These are phyloP conservation scores for Meleagris gallopavo DNA, from an alignment of 2,113 vertebrate species.

Conservation along the genomic window DNA sequence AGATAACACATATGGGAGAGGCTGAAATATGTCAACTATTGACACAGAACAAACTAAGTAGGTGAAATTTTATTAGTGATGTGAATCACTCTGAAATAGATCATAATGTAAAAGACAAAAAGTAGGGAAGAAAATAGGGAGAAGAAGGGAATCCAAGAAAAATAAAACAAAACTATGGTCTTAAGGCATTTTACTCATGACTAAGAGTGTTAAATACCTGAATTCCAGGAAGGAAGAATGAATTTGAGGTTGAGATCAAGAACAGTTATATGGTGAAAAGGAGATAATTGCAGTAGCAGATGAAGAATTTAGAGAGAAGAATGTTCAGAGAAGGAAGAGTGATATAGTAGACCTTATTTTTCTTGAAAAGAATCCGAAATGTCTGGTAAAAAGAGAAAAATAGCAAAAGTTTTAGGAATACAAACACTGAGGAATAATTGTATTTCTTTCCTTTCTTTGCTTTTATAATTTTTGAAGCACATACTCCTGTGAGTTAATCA, in stretches of 20 bases:
- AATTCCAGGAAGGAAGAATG: background rate
- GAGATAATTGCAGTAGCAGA: background rate
- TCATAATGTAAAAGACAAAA: background rate
- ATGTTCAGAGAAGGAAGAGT: background rate
- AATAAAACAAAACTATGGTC: background rate
- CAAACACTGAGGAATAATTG: background rate
- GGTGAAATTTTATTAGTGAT: background rate
- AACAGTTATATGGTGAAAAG: background rate
- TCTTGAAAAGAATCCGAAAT: background rate
- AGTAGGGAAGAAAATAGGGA: background rate
- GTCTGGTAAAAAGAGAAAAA: background rate
- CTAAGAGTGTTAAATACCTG: background rate
- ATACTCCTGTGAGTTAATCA: background rate
- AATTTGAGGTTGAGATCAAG: background rate
- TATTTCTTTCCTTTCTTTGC: background rate
- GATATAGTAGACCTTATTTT: background rate
- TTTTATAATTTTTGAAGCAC: background rate
- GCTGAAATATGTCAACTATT: slow-evolving; percentile 4
- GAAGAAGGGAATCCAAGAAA: background rate
- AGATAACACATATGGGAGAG: background rate
- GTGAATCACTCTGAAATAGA: background rate
- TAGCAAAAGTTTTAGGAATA: background rate
- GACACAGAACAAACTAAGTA: background rate
- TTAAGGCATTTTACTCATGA: background rate
- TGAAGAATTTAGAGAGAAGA: background rate